phyloP scores from a whole-genome alignment of 2,113 vertebrate genomes.

The Rana temporaria region DNA sequence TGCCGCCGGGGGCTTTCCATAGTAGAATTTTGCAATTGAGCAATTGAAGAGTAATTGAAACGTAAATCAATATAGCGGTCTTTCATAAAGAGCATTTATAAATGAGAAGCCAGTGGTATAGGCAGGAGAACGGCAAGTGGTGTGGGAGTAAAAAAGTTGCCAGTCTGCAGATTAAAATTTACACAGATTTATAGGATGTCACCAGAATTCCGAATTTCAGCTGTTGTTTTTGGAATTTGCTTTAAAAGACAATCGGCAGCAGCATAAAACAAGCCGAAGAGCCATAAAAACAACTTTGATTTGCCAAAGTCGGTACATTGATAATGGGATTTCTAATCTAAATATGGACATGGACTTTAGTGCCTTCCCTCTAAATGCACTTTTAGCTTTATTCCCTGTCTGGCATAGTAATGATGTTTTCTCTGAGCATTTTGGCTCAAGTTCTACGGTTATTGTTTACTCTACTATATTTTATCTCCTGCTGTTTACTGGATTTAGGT shows the following conservation, averaged over 20 bases:
- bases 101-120: too few species aligned
- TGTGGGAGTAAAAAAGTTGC: background rate
- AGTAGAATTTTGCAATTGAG: too few species aligned
- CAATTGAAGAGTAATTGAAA: too few species aligned
- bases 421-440: background rate
- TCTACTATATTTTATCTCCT: background rate
- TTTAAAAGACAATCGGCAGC: background rate
- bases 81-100: too few species aligned
- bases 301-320: background rate
- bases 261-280: background rate
- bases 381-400: background rate
- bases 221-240: background rate
- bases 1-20: too few species aligned
- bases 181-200: background rate
- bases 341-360: background rate
- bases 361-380: background rate
- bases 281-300: background rate
- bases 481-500: background rate
- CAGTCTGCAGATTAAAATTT: background rate
- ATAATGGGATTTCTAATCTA: background rate
- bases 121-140: too few species aligned
- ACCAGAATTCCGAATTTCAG: background rate
- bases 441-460: background rate
- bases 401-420: conserved; percentile 2
- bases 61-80: too few species aligned